Conservation (phyloP, 2,888 invertebrate species). For the Drosophila peninsularis region DNA sequence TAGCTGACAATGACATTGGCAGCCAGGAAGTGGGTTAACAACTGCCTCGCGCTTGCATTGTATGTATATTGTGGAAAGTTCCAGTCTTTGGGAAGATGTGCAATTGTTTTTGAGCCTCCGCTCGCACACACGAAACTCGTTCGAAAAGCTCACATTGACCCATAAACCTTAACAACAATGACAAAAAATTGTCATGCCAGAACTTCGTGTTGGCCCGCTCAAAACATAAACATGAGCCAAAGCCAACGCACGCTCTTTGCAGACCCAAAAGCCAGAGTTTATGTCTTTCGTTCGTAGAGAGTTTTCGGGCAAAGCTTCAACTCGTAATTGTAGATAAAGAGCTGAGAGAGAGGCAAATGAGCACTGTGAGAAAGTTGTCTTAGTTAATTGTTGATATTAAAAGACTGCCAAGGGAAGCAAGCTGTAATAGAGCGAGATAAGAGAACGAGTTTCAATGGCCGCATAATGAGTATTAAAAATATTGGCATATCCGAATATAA, state of each 20-base stretch:
- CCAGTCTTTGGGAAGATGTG: slow-evolving; percentile 66
- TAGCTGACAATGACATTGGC: slow-evolving; percentile 67
- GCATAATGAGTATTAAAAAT: too few species aligned
- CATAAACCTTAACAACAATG: slow-evolving; percentile 53
- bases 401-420: not conserved
- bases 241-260: slow-evolving; percentile 19
- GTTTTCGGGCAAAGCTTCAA: not conserved
- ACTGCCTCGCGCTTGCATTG: slow-evolving; percentile 52
- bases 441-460: not conserved
- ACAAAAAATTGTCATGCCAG: slow-evolving; percentile 61
- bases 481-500: too few species aligned
- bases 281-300: not conserved
- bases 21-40: slow-evolving; percentile 26
- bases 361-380: not conserved
- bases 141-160: slow-evolving; percentile 62
- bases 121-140: slow-evolving; percentile 52
- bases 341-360: not conserved
- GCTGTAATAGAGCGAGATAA: not conserved
- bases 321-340: not conserved
- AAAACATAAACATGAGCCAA: slow-evolving; percentile 12
- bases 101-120: slow-evolving; percentile 61
- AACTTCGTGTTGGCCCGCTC: slow-evolving; percentile 52
- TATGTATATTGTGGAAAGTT: slow-evolving; percentile 56
- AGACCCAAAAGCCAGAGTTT: not conserved
- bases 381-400: not conserved